Percentiles rank a stretch among this genome's conserved stretches.
These are phyloP conservation scores for Eurytoma adleriae DNA, from an alignment of 2,888 invertebrate genomes.

Conservation along the genomic window DNA sequence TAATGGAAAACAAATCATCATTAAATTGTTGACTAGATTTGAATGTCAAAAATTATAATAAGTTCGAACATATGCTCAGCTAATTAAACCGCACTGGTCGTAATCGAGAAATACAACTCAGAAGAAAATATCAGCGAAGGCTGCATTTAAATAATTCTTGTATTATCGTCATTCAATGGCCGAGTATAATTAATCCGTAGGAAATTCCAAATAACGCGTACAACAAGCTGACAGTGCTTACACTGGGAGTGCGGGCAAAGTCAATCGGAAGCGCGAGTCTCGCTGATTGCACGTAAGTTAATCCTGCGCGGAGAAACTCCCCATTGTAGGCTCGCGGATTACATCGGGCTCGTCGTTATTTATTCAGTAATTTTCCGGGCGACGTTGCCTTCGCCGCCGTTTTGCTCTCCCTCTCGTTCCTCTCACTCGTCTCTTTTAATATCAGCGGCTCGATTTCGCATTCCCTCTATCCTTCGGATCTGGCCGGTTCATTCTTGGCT, in stretches of 20 bases:
- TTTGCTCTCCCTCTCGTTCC: background rate
- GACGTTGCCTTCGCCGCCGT: background rate
- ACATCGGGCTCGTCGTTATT: conserved; percentile 9
- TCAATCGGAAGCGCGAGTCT: conserved; percentile 28
- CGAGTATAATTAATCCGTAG: too few relatives aligned
- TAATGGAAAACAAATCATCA: conserved; percentile 59
- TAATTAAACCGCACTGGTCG: too few relatives aligned
- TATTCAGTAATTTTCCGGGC: conserved; percentile 17
- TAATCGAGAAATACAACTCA: too few relatives aligned
- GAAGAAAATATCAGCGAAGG: too few relatives aligned
- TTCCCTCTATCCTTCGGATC: background rate
- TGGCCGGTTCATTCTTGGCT: background rate
- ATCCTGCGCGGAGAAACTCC: too few relatives aligned
- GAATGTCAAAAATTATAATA: too few relatives aligned
- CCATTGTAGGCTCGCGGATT: background rate
- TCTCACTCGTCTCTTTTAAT: background rate
- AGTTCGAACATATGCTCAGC: too few relatives aligned
- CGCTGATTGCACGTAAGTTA: background rate
- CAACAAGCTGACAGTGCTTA: too few relatives aligned
- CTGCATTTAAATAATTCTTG: too few relatives aligned
- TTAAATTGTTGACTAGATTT: background rate
- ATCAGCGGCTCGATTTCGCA: background rate
- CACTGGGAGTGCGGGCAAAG: background rate
- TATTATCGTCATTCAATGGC: too few relatives aligned
- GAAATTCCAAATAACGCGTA: too few relatives aligned